These are phyloP conservation scores for Peromyscus melanophrys DNA, from an alignment of 2,797 vertebrate species.

Conservation along the genomic window DNA sequence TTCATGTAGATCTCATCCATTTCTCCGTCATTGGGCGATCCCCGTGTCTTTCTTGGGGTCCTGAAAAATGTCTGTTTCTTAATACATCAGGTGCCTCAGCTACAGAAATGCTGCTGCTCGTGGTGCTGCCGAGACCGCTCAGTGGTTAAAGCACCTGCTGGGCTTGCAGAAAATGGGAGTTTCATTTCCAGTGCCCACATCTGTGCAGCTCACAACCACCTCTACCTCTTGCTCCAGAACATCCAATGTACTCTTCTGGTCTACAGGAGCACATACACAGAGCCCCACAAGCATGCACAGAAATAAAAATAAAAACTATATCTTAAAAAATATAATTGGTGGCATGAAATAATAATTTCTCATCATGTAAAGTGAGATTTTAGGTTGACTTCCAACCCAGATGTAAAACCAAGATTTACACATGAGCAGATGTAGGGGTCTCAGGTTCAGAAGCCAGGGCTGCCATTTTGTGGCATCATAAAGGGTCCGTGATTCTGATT, in stretches of 20 bases:
- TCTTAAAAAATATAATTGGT: not conserved
- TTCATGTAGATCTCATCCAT: too few relatives aligned
- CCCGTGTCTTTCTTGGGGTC: too few relatives aligned
- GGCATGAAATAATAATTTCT: constrained; percentile 21
- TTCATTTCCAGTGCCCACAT: not conserved
- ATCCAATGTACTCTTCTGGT: not conserved
- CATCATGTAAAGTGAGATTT: not conserved
- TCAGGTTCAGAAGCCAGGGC: not conserved
- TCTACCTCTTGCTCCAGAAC: not conserved
- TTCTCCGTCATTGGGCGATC: too few relatives aligned
- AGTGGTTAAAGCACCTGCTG: not conserved
- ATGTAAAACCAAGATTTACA: constrained; percentile 6
- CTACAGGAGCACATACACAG: not conserved
- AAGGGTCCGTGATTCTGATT: not conserved
- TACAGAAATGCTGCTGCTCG: not conserved
- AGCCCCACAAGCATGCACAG: not conserved
- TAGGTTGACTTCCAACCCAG: not conserved
- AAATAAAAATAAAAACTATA: not conserved
- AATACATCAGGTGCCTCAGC: not conserved
- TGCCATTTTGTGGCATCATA: not conserved
- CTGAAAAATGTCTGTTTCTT: too few relatives aligned
- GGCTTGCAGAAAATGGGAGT: too few relatives aligned
- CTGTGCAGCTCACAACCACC: not conserved
- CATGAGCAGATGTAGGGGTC: not conserved
- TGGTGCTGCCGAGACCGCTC: not conserved